These are phyloP conservation scores for Drosophila funebris DNA, from an alignment of 1,140 invertebrate species.

Conservation along the genomic window DNA sequence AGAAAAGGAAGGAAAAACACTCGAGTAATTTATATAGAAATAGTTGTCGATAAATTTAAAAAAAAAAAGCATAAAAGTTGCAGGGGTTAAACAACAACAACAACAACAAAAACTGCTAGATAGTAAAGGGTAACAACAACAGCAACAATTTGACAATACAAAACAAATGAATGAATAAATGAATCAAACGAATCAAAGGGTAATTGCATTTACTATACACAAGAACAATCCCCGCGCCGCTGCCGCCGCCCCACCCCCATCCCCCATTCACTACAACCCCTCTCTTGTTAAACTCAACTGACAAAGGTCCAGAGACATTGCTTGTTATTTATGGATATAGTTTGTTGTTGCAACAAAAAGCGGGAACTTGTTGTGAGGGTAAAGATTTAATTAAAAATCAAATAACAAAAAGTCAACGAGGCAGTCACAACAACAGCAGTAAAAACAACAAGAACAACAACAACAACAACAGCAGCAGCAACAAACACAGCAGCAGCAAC, in stretches of 20 bases:
- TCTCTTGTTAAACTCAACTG: neutral
- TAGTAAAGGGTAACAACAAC: neutral
- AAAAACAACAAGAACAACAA: conserved; percentile 25
- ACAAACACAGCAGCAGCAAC: conserved; percentile 22
- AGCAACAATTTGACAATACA: conserved; percentile 6
- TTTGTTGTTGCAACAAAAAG: neutral
- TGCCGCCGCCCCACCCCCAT: no score
- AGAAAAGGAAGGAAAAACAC: conserved; percentile 8
- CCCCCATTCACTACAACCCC: neutral
- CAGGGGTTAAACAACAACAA: conserved; percentile 8
- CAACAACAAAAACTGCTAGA: conserved; percentile 3
- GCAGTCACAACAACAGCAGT: conserved; percentile 9
- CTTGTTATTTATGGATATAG: conserved; percentile 1
- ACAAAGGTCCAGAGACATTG: no score
- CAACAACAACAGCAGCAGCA: conserved; percentile 20
- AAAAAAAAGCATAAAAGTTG: conserved; percentile 33
- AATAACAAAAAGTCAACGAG: neutral
- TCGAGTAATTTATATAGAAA: conserved; percentile 65
- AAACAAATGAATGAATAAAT: conserved; percentile 21
- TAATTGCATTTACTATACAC: conserved; percentile 55
- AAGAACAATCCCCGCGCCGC: neutral
- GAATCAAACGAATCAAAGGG: conserved; percentile 48
- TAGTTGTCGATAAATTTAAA: conserved; percentile 64
- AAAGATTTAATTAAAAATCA: conserved; percentile 18
- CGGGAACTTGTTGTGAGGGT: neutral